These are phyloP conservation scores for Pandemis heparana DNA, from an alignment of 2,888 invertebrate genomes.

Conservation along the genomic window DNA sequence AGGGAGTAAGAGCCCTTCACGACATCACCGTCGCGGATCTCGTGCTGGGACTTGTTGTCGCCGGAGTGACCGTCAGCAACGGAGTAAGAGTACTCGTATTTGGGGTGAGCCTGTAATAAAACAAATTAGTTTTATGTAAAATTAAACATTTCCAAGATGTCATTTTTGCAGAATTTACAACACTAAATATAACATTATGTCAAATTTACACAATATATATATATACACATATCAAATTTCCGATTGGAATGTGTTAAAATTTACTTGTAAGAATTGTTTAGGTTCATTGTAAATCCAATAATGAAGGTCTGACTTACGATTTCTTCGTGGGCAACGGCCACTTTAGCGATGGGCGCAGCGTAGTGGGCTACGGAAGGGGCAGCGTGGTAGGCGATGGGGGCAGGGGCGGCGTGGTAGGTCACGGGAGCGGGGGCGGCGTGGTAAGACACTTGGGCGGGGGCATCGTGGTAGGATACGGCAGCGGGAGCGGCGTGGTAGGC, in stretches of 20 bases:
- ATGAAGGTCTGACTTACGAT: too few relatives aligned
- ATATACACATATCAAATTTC: too few relatives aligned
- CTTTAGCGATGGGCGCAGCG: too few relatives aligned
- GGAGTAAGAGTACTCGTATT: slow-evolving; percentile 78
- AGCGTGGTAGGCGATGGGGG: slow-evolving; percentile 46
- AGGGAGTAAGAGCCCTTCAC: slow-evolving; percentile 85
- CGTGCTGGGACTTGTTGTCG: slow-evolving; percentile 79
- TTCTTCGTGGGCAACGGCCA: too few relatives aligned
- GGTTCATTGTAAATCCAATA: too few relatives aligned
- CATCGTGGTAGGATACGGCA: slow-evolving; percentile 48
- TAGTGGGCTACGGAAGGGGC: slow-evolving; percentile 51
- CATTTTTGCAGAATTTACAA: too few relatives aligned
- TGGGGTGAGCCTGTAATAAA: slow-evolving; percentile 68
- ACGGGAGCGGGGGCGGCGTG: slow-evolving; percentile 34
- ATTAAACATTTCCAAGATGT: too few relatives aligned
- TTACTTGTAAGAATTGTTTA: too few relatives aligned
- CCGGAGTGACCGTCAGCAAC: slow-evolving; percentile 79
- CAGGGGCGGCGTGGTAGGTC: slow-evolving; percentile 49
- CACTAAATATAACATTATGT: too few relatives aligned
- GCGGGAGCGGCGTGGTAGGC: slow-evolving; percentile 52
- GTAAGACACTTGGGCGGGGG: slow-evolving; percentile 51
- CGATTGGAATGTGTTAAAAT: too few relatives aligned
- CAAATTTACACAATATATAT: too few relatives aligned
- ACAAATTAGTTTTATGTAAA: too few relatives aligned
- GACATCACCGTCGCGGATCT: slow-evolving; percentile 80